Evolutionary conservation across 2,888 invertebrate species (phyloP).

Genomic region (Pseudolycoriella hygida): DNA sequence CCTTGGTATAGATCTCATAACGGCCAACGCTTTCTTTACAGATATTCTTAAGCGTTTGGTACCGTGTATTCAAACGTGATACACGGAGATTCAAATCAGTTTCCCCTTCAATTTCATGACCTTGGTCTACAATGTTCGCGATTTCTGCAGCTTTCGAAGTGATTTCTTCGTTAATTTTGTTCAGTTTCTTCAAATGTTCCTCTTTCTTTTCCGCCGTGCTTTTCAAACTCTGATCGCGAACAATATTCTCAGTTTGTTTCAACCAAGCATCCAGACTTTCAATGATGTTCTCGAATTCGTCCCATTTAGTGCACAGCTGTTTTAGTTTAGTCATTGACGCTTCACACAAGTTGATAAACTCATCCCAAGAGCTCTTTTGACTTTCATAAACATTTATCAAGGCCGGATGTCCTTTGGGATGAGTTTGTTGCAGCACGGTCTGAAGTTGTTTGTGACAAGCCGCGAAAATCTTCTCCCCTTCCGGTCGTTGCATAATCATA

Average conservation of each 20-base stretch:
- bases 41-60: slow-evolving; percentile 62
- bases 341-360: slow-evolving; percentile 51
- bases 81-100: slow-evolving; percentile 55
- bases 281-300: slow-evolving; percentile 58
- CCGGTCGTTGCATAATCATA: slow-evolving; percentile 49
- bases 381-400: slow-evolving; percentile 56
- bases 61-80: slow-evolving; percentile 62
- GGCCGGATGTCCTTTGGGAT: slow-evolving; percentile 54
- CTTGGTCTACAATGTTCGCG: slow-evolving; percentile 44
- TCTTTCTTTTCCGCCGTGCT: slow-evolving; percentile 70
- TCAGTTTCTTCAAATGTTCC: slow-evolving; percentile 58
- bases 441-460: slow-evolving; percentile 53
- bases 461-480: slow-evolving; percentile 52
- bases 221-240: slow-evolving; percentile 78
- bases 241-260: slow-evolving; percentile 63
- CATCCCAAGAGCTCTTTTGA: slow-evolving; percentile 55
- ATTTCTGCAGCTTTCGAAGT: slow-evolving; percentile 47
- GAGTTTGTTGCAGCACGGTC: slow-evolving; percentile 57
- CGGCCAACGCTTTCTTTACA: slow-evolving; percentile 68
- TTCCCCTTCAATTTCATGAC: slow-evolving; percentile 55
- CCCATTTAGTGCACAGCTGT: slow-evolving; percentile 62
- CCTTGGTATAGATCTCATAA: slow-evolving; percentile 69
- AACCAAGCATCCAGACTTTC: slow-evolving; percentile 71
- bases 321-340: slow-evolving; percentile 54
- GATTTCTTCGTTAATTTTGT: slow-evolving; percentile 52